These are phyloP conservation scores for Pseudoatta argentina DNA, from an alignment of 1,140 invertebrate species.

Conservation along the genomic window DNA sequence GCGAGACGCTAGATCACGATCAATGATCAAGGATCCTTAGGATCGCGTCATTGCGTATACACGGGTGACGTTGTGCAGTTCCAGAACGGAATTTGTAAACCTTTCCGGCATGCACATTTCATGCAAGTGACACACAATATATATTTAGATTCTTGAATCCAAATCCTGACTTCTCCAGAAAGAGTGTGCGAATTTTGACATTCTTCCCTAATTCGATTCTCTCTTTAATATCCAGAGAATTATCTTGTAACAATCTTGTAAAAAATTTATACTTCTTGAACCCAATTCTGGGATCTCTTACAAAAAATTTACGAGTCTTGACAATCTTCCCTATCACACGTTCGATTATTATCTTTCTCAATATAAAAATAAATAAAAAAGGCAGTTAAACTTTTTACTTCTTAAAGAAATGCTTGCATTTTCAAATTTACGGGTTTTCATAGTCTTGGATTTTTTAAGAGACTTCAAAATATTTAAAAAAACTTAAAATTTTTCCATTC, in stretches of 20 bases:
- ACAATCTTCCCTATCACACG: background rate
- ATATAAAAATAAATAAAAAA: too few species aligned
- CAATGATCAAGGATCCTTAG: conserved; percentile 49
- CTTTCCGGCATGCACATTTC: conserved; percentile 44
- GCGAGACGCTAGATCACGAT: conserved; percentile 48
- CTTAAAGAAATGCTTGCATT: background rate
- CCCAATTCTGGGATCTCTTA: background rate
- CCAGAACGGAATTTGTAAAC: conserved; percentile 40
- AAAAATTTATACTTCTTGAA: background rate
- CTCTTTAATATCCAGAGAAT: background rate
- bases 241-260: background rate
- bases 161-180: background rate
- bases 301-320: background rate
- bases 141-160: conserved; percentile 34
- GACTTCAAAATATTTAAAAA: background rate
- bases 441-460: background rate
- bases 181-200: background rate
- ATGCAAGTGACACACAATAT: conserved; percentile 43
- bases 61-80: conserved; percentile 32
- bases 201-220: conserved; percentile 3
- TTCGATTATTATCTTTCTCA: background rate
- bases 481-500: background rate
- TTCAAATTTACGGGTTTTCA: background rate
- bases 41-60: conserved; percentile 55
- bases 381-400: background rate